Evolutionary conservation across 2,113 vertebrate species (phyloP).

Genomic region (Lamprotornis superbus): DNA sequence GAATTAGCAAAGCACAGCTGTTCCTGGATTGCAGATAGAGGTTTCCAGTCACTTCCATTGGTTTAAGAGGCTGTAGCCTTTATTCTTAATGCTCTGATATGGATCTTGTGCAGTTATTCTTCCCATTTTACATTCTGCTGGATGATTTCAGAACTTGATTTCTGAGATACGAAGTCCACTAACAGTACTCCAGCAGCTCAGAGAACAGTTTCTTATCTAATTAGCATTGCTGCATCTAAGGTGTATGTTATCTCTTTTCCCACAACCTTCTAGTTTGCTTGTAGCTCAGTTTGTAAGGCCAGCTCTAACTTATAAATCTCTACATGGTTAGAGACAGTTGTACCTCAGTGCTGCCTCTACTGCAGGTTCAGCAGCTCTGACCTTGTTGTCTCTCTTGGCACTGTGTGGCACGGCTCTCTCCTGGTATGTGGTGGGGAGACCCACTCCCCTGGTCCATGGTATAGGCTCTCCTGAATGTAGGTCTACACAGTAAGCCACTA

Average conservation of each 20-base stretch:
- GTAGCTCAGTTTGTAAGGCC: not conserved
- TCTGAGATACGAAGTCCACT: not conserved
- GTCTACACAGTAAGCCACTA: not conserved
- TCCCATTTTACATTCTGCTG: not conserved
- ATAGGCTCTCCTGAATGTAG: not conserved
- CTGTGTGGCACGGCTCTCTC: accelerated
- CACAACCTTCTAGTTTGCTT: not conserved
- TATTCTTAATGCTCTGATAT: not conserved
- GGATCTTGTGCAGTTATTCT: not conserved
- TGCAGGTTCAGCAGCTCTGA: not conserved
- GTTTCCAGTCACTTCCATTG: not conserved
- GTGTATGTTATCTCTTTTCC: not conserved
- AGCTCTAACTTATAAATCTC: not conserved
- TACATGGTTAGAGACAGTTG: not conserved
- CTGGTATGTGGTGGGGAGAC: not conserved
- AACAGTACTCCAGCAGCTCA: not conserved
- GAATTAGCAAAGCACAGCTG: not conserved
- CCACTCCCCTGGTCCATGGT: too few species aligned
- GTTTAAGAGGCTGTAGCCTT: not conserved
- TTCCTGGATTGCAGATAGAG: not conserved
- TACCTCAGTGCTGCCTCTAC: not conserved
- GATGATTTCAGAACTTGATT: not conserved
- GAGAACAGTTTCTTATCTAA: not conserved
- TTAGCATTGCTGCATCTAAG: not conserved
- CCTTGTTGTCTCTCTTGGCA: not conserved